Base-by-base conservation (phyloP, 2,113 vertebrate species). In the Puma concolor region DNA sequence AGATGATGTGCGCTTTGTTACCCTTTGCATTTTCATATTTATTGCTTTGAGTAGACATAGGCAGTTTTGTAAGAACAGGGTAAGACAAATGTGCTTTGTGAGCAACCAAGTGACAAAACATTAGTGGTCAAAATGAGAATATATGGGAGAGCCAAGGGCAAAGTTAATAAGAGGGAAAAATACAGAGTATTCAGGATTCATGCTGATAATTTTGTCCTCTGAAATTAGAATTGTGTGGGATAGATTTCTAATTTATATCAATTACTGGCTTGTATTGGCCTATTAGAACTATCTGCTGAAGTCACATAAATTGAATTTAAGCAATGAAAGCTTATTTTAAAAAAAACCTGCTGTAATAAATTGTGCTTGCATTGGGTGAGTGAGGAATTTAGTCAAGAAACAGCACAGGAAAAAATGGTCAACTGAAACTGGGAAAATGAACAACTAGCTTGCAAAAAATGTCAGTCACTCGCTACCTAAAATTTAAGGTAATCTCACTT, bases 221-320 rank as follows among this genome's bases (percentile, higher is more conserved):
- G 50, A 94, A 94, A 76, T 94, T 83, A 84, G 63, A 96, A 83
- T 8, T 31, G 50, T 74, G 72, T 63, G 36, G 14, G 57, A 64
- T 69, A 54, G 50, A 19, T 93, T 98, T 89, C 60, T 95, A 91
- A 95, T 95, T 90, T 95, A 74, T 66, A 88, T 79, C 15, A 23
- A 89, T 94, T 93, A 80, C 74, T 81, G 48, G 36, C 21, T 94
- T 36, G 17, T 41, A 71, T n/a, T 52, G 25, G 44, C 5, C 36
- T 93, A 8, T 92, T 82, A 84, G 4, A 66, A 57, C 25, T 90
- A 84, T 74, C 15, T 95, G 67, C 31, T 82, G 29, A 83, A 63
- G 31, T 74, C 25, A 69, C 15, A 50, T 54, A 80, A 66, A 76
- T 88, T 85, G 16, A 88, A 88, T 74, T 90, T 72, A 13, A 50